phyloP scores from a whole-genome alignment of 37 sponge, comb jelly and placozoan genomes.

The Geodia barretti region DNA sequence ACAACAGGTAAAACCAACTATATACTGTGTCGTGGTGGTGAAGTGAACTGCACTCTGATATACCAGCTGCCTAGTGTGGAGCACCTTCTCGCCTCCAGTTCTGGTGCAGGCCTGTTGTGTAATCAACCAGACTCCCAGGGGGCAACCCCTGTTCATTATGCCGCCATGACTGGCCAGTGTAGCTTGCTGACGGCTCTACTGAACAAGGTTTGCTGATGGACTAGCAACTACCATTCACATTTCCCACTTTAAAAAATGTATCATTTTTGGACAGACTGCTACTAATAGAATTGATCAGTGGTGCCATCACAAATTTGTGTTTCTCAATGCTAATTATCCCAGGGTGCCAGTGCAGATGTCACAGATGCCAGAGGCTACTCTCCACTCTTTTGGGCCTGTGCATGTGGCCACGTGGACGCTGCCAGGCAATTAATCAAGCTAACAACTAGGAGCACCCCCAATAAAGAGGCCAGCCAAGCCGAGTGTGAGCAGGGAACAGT shows the following conservation, averaged over 20 bases:
- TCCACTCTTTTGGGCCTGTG: slow-evolving; percentile 82
- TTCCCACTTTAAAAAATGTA: no score
- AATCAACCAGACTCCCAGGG: slow-evolving; percentile 50
- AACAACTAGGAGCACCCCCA: neutral
- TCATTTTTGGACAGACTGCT: no score
- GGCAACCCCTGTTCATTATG: slow-evolving; percentile 71
- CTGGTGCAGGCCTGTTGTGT: neutral
- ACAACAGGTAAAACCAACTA: slow-evolving; percentile 33
- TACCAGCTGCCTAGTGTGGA: slow-evolving; percentile 51
- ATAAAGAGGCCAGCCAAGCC: neutral
- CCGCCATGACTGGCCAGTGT: slow-evolving; percentile 32
- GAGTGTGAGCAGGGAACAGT: neutral
- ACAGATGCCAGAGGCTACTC: slow-evolving; percentile 24
- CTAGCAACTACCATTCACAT: no score
- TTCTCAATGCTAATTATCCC: neutral
- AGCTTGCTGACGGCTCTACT: slow-evolving; percentile 16
- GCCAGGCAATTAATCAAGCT: slow-evolving; percentile 15
- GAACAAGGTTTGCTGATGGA: slow-evolving; percentile 34
- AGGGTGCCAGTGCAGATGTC: slow-evolving; percentile 4
- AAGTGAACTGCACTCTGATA: no score
- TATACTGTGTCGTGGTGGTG: no score
- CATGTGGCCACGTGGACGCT: slow-evolving; percentile 40
- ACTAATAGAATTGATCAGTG: neutral
- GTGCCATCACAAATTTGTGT: neutral
- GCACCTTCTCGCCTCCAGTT: slow-evolving; percentile 18